Percentiles rank a stretch among this genome's conserved stretches.
phyloP scores from a whole-genome alignment of 2,888 invertebrate genomes.

The Hydroisotoma schaefferi region DNA sequence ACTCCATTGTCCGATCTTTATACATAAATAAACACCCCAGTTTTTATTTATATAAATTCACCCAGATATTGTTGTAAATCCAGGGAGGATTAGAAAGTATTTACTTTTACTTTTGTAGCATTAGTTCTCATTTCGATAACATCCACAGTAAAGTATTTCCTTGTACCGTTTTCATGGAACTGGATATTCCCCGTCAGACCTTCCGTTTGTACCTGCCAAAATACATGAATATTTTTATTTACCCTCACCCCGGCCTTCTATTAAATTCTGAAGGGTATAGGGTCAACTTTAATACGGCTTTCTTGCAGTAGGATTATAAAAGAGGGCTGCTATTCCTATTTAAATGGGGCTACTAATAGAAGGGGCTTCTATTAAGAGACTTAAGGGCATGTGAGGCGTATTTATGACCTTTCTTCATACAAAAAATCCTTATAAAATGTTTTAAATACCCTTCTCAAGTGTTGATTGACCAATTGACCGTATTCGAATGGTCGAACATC shows the following conservation, averaged over 20 bases:
- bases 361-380: no score
- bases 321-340: no score
- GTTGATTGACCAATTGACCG: slow-evolving; percentile 31
- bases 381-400: no score
- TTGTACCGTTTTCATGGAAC: slow-evolving; percentile 76
- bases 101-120: slow-evolving; percentile 1
- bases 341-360: no score
- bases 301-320: no score
- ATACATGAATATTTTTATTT: no score
- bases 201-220: slow-evolving; percentile 74
- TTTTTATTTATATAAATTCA: no score
- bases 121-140: slow-evolving; percentile 68
- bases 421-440: no score
- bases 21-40: slow-evolving; percentile 6
- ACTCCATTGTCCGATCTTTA: slow-evolving; percentile 35
- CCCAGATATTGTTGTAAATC: not conserved
- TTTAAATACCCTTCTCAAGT: slow-evolving; percentile 24
- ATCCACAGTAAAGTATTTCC: slow-evolving; percentile 82
- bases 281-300: no score
- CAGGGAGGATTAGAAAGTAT: not conserved
- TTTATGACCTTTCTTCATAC: no score
- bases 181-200: slow-evolving; percentile 85
- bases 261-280: no score
- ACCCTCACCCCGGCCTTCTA: no score
- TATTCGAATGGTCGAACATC: slow-evolving; percentile 32